Percentiles rank a stretch among this genome's conserved stretches.
phyloP scores from a whole-genome alignment of 2,797 vertebrate genomes.

The Novumbra hubbsi region DNA sequence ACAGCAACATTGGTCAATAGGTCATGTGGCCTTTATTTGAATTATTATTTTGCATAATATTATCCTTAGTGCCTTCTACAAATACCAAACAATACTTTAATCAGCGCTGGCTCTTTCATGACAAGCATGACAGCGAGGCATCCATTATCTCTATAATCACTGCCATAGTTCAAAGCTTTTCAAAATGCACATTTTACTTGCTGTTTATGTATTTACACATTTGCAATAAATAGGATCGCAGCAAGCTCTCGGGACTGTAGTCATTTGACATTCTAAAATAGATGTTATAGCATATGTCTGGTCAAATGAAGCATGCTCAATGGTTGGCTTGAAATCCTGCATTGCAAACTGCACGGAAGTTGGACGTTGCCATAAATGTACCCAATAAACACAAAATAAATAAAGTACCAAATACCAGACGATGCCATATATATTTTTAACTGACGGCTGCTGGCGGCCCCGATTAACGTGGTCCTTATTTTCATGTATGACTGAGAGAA shows the following conservation, averaged over 20 bases:
- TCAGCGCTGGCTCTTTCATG: background rate
- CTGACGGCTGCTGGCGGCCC: background rate
- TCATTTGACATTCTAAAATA: background rate
- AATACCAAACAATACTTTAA: too few species aligned
- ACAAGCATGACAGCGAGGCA: background rate
- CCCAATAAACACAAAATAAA: background rate
- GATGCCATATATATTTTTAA: background rate
- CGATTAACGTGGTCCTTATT: background rate
- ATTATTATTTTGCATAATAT: too few species aligned
- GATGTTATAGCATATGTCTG: background rate
- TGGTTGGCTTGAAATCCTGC: background rate
- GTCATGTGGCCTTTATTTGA: too few species aligned
- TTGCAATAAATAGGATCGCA: background rate
- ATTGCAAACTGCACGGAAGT: background rate
- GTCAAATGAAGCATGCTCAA: background rate
- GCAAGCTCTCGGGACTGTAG: background rate
- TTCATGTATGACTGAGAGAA: slow-evolving; percentile 1
- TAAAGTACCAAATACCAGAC: background rate
- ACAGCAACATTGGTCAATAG: background rate
- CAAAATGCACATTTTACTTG: background rate
- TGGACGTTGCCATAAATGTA: background rate
- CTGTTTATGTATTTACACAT: background rate
- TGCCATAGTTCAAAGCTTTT: background rate
- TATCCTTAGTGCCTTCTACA: background rate
- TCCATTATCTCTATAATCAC: background rate